A percentile compares a stretch with the other conserved stretches of the same genome.
phyloP scores from a whole-genome alignment of 2,113 vertebrate genomes.

The Trichomycterus rosablanca region DNA sequence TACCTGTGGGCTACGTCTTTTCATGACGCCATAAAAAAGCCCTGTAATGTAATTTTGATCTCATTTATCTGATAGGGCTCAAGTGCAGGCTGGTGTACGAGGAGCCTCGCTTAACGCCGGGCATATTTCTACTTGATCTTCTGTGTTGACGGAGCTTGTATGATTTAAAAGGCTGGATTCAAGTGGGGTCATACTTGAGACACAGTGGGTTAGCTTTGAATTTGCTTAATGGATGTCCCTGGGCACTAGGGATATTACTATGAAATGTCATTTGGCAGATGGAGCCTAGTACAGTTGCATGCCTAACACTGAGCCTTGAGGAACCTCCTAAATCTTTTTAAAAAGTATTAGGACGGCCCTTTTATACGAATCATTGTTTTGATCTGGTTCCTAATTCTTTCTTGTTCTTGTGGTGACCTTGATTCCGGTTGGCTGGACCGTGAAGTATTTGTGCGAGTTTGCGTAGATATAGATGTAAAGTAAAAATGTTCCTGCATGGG shows the following conservation, averaged over 20 bases:
- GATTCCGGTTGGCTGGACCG: not conserved
- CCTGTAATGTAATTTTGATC: slow-evolving; percentile 77
- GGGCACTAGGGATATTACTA: slow-evolving; percentile 41
- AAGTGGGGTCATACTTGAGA: slow-evolving; percentile 40
- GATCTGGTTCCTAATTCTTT: slow-evolving; percentile 4
- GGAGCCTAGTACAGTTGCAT: slow-evolving; percentile 36
- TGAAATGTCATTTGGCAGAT: slow-evolving; percentile 38
- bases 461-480: not conserved
- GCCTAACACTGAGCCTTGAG: slow-evolving; percentile 33
- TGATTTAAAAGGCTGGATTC: slow-evolving; percentile 40
- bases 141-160: slow-evolving; percentile 41
- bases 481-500: not conserved
- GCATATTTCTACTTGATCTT: slow-evolving; percentile 46
- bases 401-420: slow-evolving; percentile 16
- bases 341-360: slow-evolving; percentile 32
- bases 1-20: slow-evolving; percentile 73
- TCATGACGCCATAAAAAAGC: slow-evolving; percentile 69
- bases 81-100: slow-evolving; percentile 54
- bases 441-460: slow-evolving; percentile 4
- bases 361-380: slow-evolving; percentile 3
- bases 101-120: slow-evolving; percentile 56
- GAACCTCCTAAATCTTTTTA: slow-evolving; percentile 26
- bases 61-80: slow-evolving; percentile 73
- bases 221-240: slow-evolving; percentile 46
- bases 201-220: slow-evolving; percentile 47